Conservation (phyloP, 2,888 invertebrate genomes). For the Dryococelus australis region DNA sequence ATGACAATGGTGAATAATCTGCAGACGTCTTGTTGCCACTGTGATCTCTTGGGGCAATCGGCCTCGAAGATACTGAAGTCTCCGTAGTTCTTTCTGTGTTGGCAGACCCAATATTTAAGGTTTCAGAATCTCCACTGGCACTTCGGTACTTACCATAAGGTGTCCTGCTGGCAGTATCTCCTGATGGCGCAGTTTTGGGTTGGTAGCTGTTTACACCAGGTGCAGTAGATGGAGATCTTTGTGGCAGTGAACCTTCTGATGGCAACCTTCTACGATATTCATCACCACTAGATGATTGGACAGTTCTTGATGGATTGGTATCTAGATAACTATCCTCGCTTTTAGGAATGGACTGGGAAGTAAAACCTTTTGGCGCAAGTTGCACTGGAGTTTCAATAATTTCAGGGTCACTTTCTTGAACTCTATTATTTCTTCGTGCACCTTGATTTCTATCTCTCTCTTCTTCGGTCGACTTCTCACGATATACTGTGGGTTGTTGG, state of each 20-base stretch:
- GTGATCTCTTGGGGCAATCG: background rate
- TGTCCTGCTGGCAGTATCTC: background rate
- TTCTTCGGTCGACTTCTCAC: background rate
- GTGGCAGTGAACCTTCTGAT: background rate
- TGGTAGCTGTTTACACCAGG: background rate
- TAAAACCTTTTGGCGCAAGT: constrained; percentile 6
- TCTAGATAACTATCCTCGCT: background rate
- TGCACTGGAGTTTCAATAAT: background rate
- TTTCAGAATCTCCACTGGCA: background rate
- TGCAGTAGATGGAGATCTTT: background rate
- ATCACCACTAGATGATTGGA: background rate
- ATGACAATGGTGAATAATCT: constrained; percentile 21
- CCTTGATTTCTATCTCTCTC: background rate
- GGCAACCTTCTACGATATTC: background rate
- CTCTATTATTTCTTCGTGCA: background rate
- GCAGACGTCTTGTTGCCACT: constrained; percentile 6
- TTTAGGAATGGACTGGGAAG: background rate
- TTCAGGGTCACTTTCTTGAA: background rate
- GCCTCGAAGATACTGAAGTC: background rate
- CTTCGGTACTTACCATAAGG: constrained; percentile 11
- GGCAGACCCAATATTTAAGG: background rate
- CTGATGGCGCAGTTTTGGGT: background rate
- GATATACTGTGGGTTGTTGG: background rate
- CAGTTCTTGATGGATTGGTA: background rate
- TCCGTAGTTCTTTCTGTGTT: background rate